Evolutionary conservation across 2,113 vertebrate species (phyloP).

Genomic region (Eptatretus burgeri): DNA sequence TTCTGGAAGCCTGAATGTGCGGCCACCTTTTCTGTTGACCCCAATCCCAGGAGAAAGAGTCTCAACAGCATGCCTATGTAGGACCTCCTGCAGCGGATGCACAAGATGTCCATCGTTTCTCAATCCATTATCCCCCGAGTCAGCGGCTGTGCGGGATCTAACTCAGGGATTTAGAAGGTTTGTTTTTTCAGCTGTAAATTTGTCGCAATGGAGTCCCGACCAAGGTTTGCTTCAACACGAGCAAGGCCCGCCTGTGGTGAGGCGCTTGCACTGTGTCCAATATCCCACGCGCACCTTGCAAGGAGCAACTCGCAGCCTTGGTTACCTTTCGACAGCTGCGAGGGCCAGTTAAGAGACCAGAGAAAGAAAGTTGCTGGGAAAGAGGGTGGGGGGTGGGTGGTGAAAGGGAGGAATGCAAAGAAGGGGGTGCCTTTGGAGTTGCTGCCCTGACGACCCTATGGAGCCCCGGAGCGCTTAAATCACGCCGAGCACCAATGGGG

Average conservation of each 20-base stretch:
- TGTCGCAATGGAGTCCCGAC: conserved; percentile 25
- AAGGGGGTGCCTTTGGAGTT: conserved; percentile 2
- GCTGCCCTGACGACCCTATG: no score
- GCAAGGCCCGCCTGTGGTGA: background rate
- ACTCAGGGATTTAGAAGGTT: conserved; percentile 26
- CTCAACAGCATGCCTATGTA: no score
- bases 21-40: no score
- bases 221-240: conserved; percentile 17
- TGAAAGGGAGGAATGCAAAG: conserved; percentile 9
- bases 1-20: no score
- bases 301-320: background rate
- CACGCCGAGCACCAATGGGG: conserved; percentile 7
- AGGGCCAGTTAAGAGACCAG: background rate
- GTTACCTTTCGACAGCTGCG: background rate
- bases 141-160: background rate
- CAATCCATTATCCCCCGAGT: no score
- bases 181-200: conserved; percentile 11
- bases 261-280: background rate
- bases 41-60: no score
- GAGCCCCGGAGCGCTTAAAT: background rate
- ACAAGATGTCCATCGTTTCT: no score
- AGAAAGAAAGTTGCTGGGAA: conserved; percentile 9
- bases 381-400: conserved; percentile 8
- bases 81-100: no score
- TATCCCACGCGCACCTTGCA: background rate